Conservation (phyloP, 2,113 vertebrate species). For the Leiothrix lutea region DNA sequence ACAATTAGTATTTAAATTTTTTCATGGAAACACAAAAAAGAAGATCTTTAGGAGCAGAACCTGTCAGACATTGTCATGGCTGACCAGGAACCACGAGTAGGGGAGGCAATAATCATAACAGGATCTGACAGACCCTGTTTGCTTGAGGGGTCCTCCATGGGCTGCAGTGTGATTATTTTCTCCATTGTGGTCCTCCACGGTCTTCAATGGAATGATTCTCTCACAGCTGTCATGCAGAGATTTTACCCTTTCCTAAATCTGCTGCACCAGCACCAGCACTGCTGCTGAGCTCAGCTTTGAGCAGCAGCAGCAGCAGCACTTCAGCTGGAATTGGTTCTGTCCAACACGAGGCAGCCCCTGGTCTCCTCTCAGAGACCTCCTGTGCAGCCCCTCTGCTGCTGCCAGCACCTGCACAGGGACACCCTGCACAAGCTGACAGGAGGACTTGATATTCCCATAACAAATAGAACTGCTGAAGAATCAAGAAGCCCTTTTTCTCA, state of each 20-base stretch:
- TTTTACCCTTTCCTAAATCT: background rate
- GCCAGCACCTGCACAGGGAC: background rate
- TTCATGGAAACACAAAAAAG: background rate
- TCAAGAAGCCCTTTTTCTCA: background rate
- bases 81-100: background rate
- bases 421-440: background rate
- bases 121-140: background rate
- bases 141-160: fast-evolving
- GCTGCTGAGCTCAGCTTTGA: background rate
- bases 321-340: background rate
- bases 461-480: fast-evolving
- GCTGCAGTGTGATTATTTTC: background rate
- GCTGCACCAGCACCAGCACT: no score
- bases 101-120: background rate
- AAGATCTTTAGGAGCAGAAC: background rate
- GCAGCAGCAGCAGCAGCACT: background rate
- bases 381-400: background rate
- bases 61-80: background rate
- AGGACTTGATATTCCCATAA: background rate
- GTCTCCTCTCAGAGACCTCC: background rate
- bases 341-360: fast-evolving
- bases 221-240: background rate
- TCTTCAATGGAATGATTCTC: background rate
- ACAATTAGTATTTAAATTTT: background rate
- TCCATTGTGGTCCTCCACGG: background rate